Percentiles rank a stretch among this genome's conserved stretches.
phyloP scores from a whole-genome alignment of 23 tunicate species.

The Halocynthia aurantium region DNA sequence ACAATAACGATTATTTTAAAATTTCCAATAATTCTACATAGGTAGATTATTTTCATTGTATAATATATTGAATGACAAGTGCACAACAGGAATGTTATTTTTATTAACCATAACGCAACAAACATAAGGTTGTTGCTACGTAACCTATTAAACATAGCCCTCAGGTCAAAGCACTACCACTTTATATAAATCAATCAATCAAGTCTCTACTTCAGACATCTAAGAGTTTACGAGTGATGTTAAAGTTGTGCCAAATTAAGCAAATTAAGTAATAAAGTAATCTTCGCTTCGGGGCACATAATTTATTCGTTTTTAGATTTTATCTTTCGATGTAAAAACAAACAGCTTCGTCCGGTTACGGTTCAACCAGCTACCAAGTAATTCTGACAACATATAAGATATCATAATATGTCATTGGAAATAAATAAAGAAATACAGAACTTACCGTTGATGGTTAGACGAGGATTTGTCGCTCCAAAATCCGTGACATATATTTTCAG shows the following conservation, averaged over 20 bases:
- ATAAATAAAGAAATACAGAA: neutral
- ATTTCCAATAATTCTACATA: too few species aligned
- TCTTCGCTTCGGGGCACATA: neutral
- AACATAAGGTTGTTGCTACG: neutral
- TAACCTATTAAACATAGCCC: neutral
- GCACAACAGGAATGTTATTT: too few species aligned
- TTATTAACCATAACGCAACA: neutral
- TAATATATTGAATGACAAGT: too few species aligned
- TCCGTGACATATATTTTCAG: conserved; percentile 34
- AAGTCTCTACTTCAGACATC: too few species aligned
- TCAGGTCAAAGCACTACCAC: neutral
- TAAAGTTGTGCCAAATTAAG: neutral
- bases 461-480: conserved; percentile 41
- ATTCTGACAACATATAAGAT: too few species aligned
- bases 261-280: neutral
- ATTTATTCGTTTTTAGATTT: neutral
- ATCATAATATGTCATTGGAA: neutral
- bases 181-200: too few species aligned
- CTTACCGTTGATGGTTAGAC: conserved; percentile 30
- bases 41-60: too few species aligned
- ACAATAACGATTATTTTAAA: too few species aligned
- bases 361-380: neutral
- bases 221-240: neutral
- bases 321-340: neutral
- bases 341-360: neutral